Conservation (phyloP, 1,140 invertebrate species). For the Episyrphus balteatus region DNA sequence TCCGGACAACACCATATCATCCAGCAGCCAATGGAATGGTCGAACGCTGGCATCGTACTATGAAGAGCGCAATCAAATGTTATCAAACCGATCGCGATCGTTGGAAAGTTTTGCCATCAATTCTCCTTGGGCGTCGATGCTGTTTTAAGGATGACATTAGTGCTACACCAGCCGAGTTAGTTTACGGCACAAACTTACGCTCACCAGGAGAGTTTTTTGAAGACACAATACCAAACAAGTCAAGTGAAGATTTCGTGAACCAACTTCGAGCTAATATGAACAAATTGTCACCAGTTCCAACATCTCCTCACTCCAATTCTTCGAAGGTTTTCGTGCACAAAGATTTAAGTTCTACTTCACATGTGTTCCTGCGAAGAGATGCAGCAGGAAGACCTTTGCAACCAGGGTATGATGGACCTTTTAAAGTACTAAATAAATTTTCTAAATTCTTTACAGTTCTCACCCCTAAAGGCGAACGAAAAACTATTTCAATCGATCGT, state of each 20-base stretch:
- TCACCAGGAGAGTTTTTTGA: slow-evolving; percentile 18
- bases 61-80: slow-evolving; percentile 11
- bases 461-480: too few species aligned
- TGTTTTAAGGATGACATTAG: slow-evolving; percentile 25
- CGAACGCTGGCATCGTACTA: slow-evolving; percentile 31
- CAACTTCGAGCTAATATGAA: background rate
- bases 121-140: slow-evolving; percentile 34
- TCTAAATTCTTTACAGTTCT: too few species aligned
- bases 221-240: background rate
- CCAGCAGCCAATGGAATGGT: slow-evolving; percentile 35
- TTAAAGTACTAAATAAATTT: too few species aligned
- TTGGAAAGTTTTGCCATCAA: slow-evolving; percentile 26
- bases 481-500: too few species aligned
- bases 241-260: background rate
- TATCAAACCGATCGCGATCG: slow-evolving; percentile 17
- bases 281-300: background rate
- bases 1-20: slow-evolving; percentile 34
- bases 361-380: too few species aligned
- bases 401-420: too few species aligned
- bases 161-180: slow-evolving; percentile 19
- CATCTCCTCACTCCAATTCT: background rate
- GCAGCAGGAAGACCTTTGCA: too few species aligned
- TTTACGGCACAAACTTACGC: slow-evolving; percentile 15
- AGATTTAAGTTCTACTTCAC: too few species aligned
- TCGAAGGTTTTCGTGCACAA: too few species aligned